These are phyloP conservation scores for Magallana angulata DNA, from an alignment of 1,140 invertebrate species.

Conservation along the genomic window DNA sequence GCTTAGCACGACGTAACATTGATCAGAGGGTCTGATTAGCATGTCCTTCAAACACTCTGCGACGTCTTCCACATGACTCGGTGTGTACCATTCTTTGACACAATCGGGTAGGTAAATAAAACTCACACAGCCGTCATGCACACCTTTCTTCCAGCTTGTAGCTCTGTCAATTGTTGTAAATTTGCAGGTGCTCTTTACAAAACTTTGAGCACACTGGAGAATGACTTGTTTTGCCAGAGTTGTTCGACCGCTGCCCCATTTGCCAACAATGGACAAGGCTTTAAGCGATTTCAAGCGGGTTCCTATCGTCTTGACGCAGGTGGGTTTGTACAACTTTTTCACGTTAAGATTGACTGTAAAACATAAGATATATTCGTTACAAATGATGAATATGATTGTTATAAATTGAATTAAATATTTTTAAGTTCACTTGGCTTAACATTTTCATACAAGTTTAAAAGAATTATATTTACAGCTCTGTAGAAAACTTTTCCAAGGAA, in stretches of 20 bases:
- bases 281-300: background rate
- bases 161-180: background rate
- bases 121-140: background rate
- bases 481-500: background rate
- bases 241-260: slow-evolving; percentile 7
- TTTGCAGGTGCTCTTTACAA: slow-evolving; percentile 9
- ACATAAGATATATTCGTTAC: too few species aligned
- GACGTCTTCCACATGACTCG: background rate
- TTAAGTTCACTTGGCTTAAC: too few species aligned
- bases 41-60: background rate
- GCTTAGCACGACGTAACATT: background rate
- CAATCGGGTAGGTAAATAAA: background rate
- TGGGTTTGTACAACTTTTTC: background rate
- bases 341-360: background rate
- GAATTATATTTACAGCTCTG: background rate
- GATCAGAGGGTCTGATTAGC: background rate
- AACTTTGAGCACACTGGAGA: background rate
- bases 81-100: slow-evolving; percentile 13
- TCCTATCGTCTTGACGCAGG: background rate
- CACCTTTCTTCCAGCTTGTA: background rate
- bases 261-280: background rate
- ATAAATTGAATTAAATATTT: too few species aligned
- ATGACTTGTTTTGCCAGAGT: slow-evolving; percentile 5
- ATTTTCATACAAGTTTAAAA: too few species aligned
- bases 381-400: too few species aligned